Conservation (phyloP, 2,797 vertebrate species). For the Sarcophilus harrisii region DNA sequence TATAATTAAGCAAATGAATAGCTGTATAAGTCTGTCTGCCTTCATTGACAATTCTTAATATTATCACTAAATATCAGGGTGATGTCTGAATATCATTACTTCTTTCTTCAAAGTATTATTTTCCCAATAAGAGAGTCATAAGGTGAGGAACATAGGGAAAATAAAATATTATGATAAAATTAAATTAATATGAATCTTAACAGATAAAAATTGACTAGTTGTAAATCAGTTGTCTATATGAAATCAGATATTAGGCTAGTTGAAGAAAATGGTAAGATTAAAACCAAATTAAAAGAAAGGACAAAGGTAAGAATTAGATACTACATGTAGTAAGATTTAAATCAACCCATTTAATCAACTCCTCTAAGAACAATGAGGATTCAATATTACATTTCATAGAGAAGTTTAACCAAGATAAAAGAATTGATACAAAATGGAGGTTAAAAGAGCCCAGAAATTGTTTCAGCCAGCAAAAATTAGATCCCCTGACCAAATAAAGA, state of each 20-base stretch:
- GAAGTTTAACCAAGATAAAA: not conserved
- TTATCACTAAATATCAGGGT: not conserved
- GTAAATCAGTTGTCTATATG: not conserved
- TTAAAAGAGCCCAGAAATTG: not conserved
- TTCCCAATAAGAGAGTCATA: not conserved
- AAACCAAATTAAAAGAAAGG: not conserved
- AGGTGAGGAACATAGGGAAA: not conserved
- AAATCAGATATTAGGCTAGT: not conserved
- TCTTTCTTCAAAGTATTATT: not conserved
- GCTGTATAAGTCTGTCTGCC: not conserved
- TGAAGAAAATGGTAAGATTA: not conserved
- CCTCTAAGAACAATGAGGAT: not conserved
- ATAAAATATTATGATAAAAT: not conserved
- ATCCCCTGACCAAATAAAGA: not conserved
- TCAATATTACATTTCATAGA: not conserved
- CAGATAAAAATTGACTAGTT: not conserved
- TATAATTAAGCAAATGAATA: not conserved
- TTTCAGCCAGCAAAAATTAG: not conserved
- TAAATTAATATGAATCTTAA: not conserved
- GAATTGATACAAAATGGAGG: not conserved
- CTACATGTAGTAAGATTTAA: not conserved
- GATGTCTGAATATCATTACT: not conserved
- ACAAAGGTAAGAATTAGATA: not conserved
- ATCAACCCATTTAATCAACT: not conserved
- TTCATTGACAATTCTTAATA: not conserved